Conservation (phyloP, 2,113 vertebrate species). For the Lampris incognitus region DNA sequence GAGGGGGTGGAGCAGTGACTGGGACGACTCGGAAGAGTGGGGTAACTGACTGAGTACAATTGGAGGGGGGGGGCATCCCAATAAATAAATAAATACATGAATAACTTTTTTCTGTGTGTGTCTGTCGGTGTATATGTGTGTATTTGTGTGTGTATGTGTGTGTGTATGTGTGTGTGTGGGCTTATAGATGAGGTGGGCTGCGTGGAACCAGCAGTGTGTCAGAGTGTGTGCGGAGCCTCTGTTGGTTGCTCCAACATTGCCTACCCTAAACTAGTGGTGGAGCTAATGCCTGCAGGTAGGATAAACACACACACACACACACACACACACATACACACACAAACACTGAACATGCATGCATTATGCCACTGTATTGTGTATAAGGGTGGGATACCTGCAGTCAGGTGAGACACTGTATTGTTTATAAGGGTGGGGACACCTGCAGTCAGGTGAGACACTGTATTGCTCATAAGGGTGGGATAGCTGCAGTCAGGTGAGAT, state of each 20-base stretch:
- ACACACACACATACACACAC: background rate
- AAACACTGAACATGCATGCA: background rate
- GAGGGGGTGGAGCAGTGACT: too few relatives aligned
- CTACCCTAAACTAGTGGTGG: conserved; percentile 93
- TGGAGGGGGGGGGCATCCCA: too few relatives aligned
- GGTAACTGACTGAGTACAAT: too few relatives aligned
- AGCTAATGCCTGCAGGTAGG: conserved; percentile 94
- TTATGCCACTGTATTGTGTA: too few relatives aligned
- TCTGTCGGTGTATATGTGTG: background rate
- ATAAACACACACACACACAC: background rate
- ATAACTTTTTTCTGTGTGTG: background rate
- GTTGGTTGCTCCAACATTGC: conserved; percentile 97
- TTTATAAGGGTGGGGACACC: too few relatives aligned
- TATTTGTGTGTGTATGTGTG: conserved; percentile 16
- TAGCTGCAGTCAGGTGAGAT: too few relatives aligned
- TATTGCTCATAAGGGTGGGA: too few relatives aligned
- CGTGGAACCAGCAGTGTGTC: conserved; percentile 88
- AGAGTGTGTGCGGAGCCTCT: conserved; percentile 84
- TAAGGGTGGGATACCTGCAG: too few relatives aligned
- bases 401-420: too few relatives aligned
- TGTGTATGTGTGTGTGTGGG: conserved; percentile 13
- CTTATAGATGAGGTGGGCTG: conserved; percentile 91
- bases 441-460: too few relatives aligned
- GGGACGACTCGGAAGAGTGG: too few relatives aligned
- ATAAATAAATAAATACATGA: background rate